A percentile compares a stretch with the other conserved stretches of the same genome.
phyloP scores from a whole-genome alignment of 2,797 vertebrate species.

The Melopsittacus undulatus region DNA sequence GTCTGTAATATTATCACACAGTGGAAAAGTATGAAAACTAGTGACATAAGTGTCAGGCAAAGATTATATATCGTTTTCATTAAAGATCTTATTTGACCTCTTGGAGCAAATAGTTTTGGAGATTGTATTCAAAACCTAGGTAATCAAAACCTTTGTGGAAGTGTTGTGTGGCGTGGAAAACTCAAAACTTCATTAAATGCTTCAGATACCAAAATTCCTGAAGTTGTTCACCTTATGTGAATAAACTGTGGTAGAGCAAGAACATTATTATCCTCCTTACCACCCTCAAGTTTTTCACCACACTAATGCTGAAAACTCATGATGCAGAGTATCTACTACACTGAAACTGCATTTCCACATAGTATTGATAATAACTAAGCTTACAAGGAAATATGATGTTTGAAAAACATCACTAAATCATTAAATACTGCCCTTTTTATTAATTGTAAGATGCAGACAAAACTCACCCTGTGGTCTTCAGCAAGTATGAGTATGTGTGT shows the following conservation, averaged over 20 bases:
- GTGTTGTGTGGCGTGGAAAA: background rate
- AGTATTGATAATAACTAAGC: background rate
- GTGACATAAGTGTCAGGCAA: background rate
- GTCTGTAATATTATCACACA: background rate
- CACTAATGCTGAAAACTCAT: background rate
- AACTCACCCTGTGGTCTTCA: background rate
- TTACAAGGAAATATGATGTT: background rate
- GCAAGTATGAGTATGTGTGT: background rate
- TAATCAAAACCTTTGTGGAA: background rate
- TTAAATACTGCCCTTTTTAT: fast-evolving
- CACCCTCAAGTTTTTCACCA: background rate
- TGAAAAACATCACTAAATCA: background rate
- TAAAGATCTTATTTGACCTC: background rate
- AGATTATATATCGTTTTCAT: background rate
- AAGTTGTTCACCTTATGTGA: background rate
- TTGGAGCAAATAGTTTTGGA: background rate
- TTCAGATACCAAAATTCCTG: background rate
- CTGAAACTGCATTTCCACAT: background rate
- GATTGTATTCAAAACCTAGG: background rate
- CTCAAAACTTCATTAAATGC: background rate
- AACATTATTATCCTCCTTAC: background rate
- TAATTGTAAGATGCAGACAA: background rate
- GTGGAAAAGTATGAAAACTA: background rate
- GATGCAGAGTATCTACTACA: background rate
- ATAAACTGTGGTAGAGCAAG: background rate